Evolutionary conservation across 2,888 invertebrate species (phyloP).

Genomic region (Drosophila atripex): DNA sequence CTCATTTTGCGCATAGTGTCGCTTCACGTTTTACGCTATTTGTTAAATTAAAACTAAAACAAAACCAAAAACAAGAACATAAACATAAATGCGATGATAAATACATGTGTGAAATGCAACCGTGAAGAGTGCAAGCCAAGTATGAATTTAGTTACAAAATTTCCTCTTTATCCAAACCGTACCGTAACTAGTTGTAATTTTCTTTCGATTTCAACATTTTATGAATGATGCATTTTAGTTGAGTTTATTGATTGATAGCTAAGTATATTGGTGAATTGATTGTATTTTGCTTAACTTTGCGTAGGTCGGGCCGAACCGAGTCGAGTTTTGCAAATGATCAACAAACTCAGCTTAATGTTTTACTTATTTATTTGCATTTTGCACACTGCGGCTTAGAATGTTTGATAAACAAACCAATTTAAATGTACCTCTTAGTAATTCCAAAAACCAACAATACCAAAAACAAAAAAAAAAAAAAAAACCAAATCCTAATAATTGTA

Average conservation of each 20-base stretch:
- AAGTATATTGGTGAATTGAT: conserved; percentile 58
- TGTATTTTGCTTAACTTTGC: conserved; percentile 70
- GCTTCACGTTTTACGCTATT: conserved; percentile 63
- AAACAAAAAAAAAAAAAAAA: conserved; percentile 13
- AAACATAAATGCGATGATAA: conserved; percentile 61
- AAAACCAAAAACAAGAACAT: conserved; percentile 26
- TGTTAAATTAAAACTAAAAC: conserved; percentile 29
- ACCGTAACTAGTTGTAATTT: conserved; percentile 81
- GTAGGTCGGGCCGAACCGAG: conserved; percentile 42
- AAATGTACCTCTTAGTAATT: conserved; percentile 59
- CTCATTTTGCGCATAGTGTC: conserved; percentile 58
- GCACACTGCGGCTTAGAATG: conserved; percentile 83
- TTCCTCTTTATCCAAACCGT: conserved; percentile 83
- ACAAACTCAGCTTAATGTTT: conserved; percentile 78
- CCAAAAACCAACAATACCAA: conserved; percentile 32
- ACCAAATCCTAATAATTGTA: conserved; percentile 11
- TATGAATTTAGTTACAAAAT: conserved; percentile 82
- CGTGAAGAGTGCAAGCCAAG: conserved; percentile 73
- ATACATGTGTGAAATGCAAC: conserved; percentile 58
- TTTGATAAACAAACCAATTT: conserved; percentile 62
- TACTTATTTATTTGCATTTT: conserved; percentile 82
- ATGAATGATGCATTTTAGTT: conserved; percentile 79
- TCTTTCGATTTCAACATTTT: conserved; percentile 71
- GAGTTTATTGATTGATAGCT: conserved; percentile 75
- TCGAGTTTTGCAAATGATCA: conserved; percentile 58